Conservation (phyloP, 2,113 vertebrate species). For the Ceratotherium simum region DNA sequence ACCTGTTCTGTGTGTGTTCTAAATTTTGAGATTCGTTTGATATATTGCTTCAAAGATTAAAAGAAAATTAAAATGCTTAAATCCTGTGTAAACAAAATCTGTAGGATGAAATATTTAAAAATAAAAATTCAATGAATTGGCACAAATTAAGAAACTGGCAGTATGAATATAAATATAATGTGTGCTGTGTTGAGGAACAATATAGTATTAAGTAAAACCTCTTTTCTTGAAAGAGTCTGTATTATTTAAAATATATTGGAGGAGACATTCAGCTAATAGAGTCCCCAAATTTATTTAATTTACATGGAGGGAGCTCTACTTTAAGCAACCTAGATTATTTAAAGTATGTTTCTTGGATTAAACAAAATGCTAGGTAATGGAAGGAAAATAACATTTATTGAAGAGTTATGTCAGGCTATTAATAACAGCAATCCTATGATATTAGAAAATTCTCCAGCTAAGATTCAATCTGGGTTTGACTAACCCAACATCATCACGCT, state of each 20-base stretch:
- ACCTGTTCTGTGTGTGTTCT: constrained; percentile 70
- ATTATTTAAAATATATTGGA: not conserved
- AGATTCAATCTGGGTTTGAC: not conserved
- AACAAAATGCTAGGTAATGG: not conserved
- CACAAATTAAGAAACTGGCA: not conserved
- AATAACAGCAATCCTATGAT: not conserved
- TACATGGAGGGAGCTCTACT: not conserved
- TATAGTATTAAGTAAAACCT: not conserved
- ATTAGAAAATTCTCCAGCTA: not conserved
- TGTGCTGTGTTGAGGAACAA: not conserved
- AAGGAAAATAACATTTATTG: not conserved
- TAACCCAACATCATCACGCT: not conserved
- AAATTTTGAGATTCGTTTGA: constrained; percentile 67
- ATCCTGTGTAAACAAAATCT: not conserved
- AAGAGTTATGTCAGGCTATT: not conserved
- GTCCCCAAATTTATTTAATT: not conserved
- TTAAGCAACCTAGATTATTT: not conserved
- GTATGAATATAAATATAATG: not conserved
- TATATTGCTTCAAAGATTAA: constrained; percentile 68
- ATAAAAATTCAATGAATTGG: not conserved
- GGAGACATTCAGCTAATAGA: not conserved
- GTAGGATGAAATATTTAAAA: constrained; percentile 33
- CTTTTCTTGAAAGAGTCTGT: not conserved
- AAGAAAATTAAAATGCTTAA: constrained; percentile 76
- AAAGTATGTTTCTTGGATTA: not conserved